phyloP scores from a whole-genome alignment of 2,888 invertebrate genomes.

The Ophion obscuratus region DNA sequence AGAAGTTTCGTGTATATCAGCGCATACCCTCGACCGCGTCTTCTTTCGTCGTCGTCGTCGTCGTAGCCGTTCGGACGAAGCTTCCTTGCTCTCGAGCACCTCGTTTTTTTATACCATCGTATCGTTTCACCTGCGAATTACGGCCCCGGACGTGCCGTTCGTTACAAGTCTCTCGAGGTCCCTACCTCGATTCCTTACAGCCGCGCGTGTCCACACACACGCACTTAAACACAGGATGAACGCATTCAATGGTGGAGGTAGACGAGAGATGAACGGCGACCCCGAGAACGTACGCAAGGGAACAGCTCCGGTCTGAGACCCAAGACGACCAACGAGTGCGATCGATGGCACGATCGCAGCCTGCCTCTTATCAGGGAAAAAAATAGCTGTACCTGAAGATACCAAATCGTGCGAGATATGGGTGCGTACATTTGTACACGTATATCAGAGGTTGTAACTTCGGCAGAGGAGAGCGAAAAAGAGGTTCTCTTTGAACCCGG shows the following conservation, averaged over 20 bases:
- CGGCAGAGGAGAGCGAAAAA: too few species aligned
- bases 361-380: constrained; percentile 46
- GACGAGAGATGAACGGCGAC: constrained; percentile 33
- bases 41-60: constrained; percentile 26
- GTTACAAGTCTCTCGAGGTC: constrained; percentile 60
- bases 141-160: constrained; percentile 66
- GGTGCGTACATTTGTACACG: neutral
- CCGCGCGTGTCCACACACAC: neutral
- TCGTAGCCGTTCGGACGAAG: constrained; percentile 34
- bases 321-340: constrained; percentile 38
- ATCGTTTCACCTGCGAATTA: constrained; percentile 71
- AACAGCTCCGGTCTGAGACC: constrained; percentile 18
- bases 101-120: constrained; percentile 57
- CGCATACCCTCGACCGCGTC: constrained; percentile 27
- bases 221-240: neutral
- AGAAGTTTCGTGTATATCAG: constrained; percentile 23
- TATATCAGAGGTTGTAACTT: neutral
- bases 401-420: neutral
- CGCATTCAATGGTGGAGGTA: constrained; percentile 11
- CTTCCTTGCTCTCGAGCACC: constrained; percentile 47
- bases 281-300: constrained; percentile 35
- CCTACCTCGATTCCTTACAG: constrained; percentile 33
- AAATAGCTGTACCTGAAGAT: constrained; percentile 29
- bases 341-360: constrained; percentile 39
- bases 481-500: too few species aligned